Evolutionary conservation across 2,113 vertebrate genomes (phyloP).

Genomic region (Gymnobelideus leadbeateri): DNA sequence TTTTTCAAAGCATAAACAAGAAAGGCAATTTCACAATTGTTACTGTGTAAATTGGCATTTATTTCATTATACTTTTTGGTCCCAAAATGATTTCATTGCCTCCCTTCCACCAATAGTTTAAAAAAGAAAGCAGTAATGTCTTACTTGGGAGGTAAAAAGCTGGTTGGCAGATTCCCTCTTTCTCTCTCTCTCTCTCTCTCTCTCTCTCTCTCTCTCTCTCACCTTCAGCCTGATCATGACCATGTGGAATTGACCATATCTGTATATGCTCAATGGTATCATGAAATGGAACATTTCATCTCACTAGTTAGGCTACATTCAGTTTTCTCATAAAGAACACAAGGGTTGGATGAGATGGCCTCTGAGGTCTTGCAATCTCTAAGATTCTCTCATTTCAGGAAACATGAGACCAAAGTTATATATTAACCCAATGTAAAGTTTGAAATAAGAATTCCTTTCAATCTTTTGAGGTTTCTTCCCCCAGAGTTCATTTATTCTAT

Average conservation of each 20-base stretch:
- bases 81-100: not conserved
- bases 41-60: not conserved
- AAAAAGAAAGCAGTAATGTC: not conserved
- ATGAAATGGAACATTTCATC: not conserved
- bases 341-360: not conserved
- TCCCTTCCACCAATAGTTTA: slow-evolving; percentile 1
- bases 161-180: not conserved
- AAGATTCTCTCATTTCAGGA: not conserved
- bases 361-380: not conserved
- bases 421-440: slow-evolving; percentile 52
- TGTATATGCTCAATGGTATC: not conserved
- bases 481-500: slow-evolving; percentile 6
- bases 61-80: slow-evolving; percentile 10
- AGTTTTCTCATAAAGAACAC: not conserved
- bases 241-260: not conserved
- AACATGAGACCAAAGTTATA: not conserved
- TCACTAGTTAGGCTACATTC: not conserved
- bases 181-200: no score
- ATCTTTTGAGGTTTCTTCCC: slow-evolving; percentile 16
- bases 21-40: slow-evolving; percentile 31
- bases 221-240: not conserved
- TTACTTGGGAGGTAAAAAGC: not conserved
- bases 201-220: no score
- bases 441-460: slow-evolving; percentile 16
- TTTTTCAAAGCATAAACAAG: slow-evolving; percentile 6